A percentile compares a stretch with the other conserved stretches of the same genome.
These are phyloP conservation scores for Gambusia affinis DNA, from an alignment of 2,113 vertebrate genomes.

Conservation along the genomic window DNA sequence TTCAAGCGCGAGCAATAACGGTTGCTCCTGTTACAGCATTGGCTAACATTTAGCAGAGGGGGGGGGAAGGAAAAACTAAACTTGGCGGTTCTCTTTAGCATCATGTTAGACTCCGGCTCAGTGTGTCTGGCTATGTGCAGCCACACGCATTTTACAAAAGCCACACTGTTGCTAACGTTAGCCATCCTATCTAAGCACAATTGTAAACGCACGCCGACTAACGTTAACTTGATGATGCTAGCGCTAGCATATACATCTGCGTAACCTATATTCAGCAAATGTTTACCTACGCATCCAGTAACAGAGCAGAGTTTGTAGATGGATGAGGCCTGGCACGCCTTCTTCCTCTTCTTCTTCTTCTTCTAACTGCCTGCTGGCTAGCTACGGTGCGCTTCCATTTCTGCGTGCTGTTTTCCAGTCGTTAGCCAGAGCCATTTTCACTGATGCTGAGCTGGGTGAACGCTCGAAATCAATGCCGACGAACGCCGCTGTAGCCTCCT, in stretches of 20 bases:
- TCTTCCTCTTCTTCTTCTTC: conserved; percentile 71
- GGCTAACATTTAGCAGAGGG: conserved; percentile 36
- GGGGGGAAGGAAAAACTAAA: conserved; percentile 30
- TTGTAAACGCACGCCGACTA: conserved; percentile 24
- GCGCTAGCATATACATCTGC: conserved; percentile 40
- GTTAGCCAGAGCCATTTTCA: conserved; percentile 79
- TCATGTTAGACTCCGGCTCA: conserved; percentile 38
- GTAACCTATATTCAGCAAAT: conserved; percentile 40
- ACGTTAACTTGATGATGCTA: conserved; percentile 25
- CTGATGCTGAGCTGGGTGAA: conserved; percentile 71
- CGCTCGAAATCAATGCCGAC: conserved; percentile 50
- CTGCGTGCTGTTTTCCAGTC: conserved; percentile 81
- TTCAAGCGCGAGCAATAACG: conserved; percentile 51
- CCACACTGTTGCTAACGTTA: conserved; percentile 59
- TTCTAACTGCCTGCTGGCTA: conserved; percentile 61
- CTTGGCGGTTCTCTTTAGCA: conserved; percentile 44
- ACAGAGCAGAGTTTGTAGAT: conserved; percentile 59
- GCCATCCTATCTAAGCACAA: conserved; percentile 28
- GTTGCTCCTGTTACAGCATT: conserved; percentile 43
- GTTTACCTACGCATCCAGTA: conserved; percentile 69
- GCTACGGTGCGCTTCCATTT: conserved; percentile 75
- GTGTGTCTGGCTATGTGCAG: conserved; percentile 39
- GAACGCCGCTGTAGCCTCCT: conserved; percentile 33
- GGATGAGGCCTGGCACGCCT: conserved; percentile 82
- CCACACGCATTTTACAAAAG: conserved; percentile 33